phyloP scores from a whole-genome alignment of 2,797 vertebrate species.

The Pipistrellus kuhlii region DNA sequence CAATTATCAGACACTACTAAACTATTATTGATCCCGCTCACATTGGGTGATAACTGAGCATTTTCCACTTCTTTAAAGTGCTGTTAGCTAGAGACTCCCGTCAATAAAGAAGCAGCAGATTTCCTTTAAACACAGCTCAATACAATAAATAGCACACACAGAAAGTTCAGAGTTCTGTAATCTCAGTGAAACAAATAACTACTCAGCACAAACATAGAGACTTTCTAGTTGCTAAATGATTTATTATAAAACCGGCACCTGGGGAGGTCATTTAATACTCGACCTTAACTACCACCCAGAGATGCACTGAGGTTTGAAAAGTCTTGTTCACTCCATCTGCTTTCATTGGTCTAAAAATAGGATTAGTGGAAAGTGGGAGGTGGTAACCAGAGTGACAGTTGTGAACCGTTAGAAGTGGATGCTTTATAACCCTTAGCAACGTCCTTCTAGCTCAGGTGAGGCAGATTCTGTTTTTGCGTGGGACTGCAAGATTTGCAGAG shows the following conservation, averaged over 20 bases:
- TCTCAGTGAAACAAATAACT: constrained; percentile 84
- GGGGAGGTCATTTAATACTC: constrained; percentile 82
- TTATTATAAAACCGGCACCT: constrained; percentile 77
- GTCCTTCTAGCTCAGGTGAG: not conserved
- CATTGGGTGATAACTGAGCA: constrained; percentile 92
- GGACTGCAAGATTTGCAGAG: not conserved
- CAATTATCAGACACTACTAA: constrained; percentile 98
- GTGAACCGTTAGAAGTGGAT: not conserved
- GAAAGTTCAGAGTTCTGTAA: constrained; percentile 87
- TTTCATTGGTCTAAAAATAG: constrained; percentile 61
- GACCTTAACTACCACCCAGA: constrained; percentile 73
- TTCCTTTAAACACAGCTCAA: constrained; percentile 89
- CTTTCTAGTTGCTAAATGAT: constrained; percentile 79
- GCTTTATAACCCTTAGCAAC: constrained; percentile 10
- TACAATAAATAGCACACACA: constrained; percentile 85
- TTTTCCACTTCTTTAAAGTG: constrained; percentile 96
- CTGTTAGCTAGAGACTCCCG: constrained; percentile 93
- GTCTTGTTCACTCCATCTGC: constrained; percentile 15
- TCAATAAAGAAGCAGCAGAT: constrained; percentile 89
- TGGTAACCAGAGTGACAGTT: fast-evolving
- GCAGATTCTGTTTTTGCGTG: not conserved
- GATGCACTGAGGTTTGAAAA: constrained; percentile 24
- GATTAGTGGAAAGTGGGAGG: not conserved
- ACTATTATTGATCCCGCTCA: constrained; percentile 95
- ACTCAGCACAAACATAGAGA: constrained; percentile 68